Base-by-base conservation (phyloP, 2,113 vertebrate species). In the Nyctibius bracteatus region DNA sequence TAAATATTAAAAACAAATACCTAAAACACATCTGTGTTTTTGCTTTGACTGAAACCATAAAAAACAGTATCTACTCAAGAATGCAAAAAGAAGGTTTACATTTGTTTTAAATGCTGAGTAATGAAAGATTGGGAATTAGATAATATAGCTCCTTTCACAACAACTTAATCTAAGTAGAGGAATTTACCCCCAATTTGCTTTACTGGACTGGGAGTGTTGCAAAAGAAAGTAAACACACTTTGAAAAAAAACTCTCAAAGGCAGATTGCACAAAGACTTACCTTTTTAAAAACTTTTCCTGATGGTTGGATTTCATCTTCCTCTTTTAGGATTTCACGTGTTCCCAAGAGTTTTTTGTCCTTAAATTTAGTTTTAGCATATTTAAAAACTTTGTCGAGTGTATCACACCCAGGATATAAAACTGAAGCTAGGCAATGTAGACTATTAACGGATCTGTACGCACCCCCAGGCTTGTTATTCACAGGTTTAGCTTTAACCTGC, bases 201-300 rank as follows among this genome's bases (percentile, higher is more conserved):
- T 39, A 52, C 39, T 23, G 28, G 35, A 39, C 28, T 77, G 49
- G 14, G 88, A 85, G 3, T 6, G 16, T 23, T 62, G 4, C 20
- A 14, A 33, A 81, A 74, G 30, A 63, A 80, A 92, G 3, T 4
- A 82, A 86, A 89, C 6, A 31, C 4, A 15, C 3, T 61, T 46
- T 4, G 5, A 43, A 57, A 14, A 82, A 81, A 75, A 70, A 21
- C 4, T 61, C n/a, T 31, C 30, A 31, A 58, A 86, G 44, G 21
- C 25, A 93, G 47, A 57, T 6, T 19, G 49, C 85, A 79, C 15
- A 44, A 63, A 28, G 31, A 71, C 97, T 96, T 97, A 99, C 99
- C 99, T 99, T 99, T 82, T 99, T 99, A 98, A 99, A 99, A 95
- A 99, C 92, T 95, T 99, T 99, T 72, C 99, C 99, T 27, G 99